Evolutionary conservation across 2,888 invertebrate genomes (phyloP).

Genomic region (Trichopria drosophilae): DNA sequence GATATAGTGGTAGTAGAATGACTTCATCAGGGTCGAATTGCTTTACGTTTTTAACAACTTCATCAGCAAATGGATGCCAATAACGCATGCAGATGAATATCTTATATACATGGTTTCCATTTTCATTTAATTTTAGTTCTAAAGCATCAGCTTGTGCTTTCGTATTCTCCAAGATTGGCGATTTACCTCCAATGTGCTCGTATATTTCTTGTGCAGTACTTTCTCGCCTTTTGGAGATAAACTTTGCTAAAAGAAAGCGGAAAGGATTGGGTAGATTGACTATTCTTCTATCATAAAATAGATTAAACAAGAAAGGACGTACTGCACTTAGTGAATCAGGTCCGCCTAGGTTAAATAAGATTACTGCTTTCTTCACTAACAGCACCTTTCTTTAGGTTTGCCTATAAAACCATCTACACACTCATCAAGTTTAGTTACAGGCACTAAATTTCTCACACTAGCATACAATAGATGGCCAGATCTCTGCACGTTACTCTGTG

Average conservation of each 20-base stretch:
- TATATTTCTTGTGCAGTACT: conserved; percentile 13
- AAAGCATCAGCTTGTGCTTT: conserved; percentile 14
- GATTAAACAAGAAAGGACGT: conserved; percentile 15
- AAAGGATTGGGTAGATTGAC: conserved; percentile 18
- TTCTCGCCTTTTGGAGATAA: conserved; percentile 18
- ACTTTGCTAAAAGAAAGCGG: conserved; percentile 19
- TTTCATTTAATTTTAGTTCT: conserved; percentile 11
- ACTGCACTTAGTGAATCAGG: conserved; percentile 12
- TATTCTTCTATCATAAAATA: conserved; percentile 17
- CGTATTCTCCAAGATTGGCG: conserved; percentile 17
- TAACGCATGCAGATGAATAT: conserved; percentile 21
- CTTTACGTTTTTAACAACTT: conserved; percentile 7
- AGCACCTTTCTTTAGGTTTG: conserved; percentile 11
- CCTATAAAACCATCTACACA: conserved; percentile 9
- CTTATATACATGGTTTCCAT: conserved; percentile 7
- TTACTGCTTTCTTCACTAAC: conserved; percentile 9
- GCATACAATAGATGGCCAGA: conserved; percentile 14
- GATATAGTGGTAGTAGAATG: conserved; percentile 19
- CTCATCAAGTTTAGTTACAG: conserved; percentile 12
- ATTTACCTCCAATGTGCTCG: conserved; percentile 19
- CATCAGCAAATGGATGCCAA: conserved; percentile 15
- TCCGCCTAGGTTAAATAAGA: conserved; percentile 19
- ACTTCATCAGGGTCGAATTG: conserved; percentile 18
- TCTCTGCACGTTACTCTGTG: conserved; percentile 14
- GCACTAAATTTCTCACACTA: conserved; percentile 13